These are phyloP conservation scores for Agelas oroides DNA, from an alignment of 37 sponge, comb jelly and placozoan species.

Conservation along the genomic window DNA sequence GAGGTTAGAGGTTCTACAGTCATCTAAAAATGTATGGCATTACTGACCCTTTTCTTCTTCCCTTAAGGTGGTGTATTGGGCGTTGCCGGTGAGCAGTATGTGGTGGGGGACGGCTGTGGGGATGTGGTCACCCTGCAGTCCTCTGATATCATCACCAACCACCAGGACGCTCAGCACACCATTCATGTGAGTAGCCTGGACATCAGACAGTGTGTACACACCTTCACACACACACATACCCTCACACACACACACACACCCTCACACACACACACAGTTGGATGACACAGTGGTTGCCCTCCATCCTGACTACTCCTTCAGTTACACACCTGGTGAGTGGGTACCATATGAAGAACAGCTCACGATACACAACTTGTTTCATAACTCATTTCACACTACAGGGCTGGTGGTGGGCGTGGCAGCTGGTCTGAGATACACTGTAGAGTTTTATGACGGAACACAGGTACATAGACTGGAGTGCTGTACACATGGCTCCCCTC, in stretches of 20 bases:
- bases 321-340: constrained; percentile 68
- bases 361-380: too few species aligned
- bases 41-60: neutral
- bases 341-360: neutral
- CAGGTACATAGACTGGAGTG: neutral
- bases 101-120: constrained; percentile 43
- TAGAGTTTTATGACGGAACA: constrained; percentile 57
- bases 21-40: too few species aligned
- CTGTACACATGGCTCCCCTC: too few species aligned
- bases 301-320: constrained; percentile 45
- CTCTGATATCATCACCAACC: constrained; percentile 63
- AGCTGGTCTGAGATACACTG: constrained; percentile 35
- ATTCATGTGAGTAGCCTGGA: neutral
- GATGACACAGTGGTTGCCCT: constrained; percentile 56
- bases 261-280: constrained; percentile 8
- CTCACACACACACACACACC: neutral
- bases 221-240: neutral
- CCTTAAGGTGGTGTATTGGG: neutral
- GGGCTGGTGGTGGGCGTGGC: constrained; percentile 41
- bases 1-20: neutral
- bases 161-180: constrained; percentile 29
- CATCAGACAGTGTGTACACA: too few species aligned
- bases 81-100: neutral
- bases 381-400: constrained; percentile 58
- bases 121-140: constrained; percentile 39